Base-by-base conservation (phyloP, 1,140 invertebrate species). In the Pseudomyrmex dendroicus region DNA sequence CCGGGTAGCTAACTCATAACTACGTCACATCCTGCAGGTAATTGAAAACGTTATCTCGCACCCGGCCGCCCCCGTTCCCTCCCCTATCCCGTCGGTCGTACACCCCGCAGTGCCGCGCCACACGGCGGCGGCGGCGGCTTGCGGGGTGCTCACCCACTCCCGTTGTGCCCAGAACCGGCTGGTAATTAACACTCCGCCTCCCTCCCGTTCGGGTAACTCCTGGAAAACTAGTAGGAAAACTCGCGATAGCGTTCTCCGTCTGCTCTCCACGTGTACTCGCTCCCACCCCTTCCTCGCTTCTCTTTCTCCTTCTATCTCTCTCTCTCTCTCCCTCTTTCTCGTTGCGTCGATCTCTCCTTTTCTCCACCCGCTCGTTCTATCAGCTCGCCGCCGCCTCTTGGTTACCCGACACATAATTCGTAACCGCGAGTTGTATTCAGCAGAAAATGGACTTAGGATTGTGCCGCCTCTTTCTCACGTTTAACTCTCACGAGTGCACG, bases 21-120 rank as follows among this genome's bases (percentile, higher is more conserved):
- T 94, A 92, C 93, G 90, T 94, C 93, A 93, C 92, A 94, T 94
- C 93, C 93, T 94, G 93, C 89, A 91, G 93, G 93, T 94, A 94
- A 94, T 94, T 94, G 93, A 94, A 94, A 94, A 94, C 91, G 92
- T 94, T 94, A 94, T 94, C 93, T 94, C 91, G 92, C 89, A 90
- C 91, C 92, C 91, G 86, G 87, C 50, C 46, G 54, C 35, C 59
- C 57, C 78, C 72, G 20, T 22, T 54, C 61, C 63, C 78, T 67
- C 57, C 72, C 63, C 84, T 64, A 74, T 63, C 63, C 64, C 64
- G 63, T 83, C 68, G 54, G 59, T 20, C 46, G 20, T 61, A 64
- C 74, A 85, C 57, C 67, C 64, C 82, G 46, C 68, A 25, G 56
- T 52, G 52, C 59, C 62, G 59, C 59, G 46, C 50, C 50, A 12